Conservation (phyloP, 2,113 vertebrate genomes). For the Aegotheles bennettii region DNA sequence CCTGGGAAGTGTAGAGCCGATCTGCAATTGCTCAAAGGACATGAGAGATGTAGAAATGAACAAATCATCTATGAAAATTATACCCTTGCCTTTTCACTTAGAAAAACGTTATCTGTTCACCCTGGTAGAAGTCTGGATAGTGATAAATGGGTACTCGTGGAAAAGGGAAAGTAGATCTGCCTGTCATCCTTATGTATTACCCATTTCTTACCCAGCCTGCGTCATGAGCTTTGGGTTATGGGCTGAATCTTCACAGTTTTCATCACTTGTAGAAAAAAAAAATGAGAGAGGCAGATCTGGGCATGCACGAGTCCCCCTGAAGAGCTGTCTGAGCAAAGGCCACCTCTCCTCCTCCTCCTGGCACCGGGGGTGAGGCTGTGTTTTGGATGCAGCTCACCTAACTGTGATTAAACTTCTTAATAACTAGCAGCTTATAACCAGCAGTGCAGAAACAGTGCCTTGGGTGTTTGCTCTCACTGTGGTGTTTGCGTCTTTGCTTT, state of each 20-base stretch:
- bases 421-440: not conserved
- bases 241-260: not conserved
- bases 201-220: not conserved
- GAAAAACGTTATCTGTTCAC: not conserved
- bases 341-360: not conserved
- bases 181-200: not conserved
- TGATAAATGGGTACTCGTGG: conserved; percentile 8
- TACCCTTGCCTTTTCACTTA: conserved; percentile 28
- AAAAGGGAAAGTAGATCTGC: not conserved
- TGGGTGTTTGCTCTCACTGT: not conserved
- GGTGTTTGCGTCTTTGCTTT: not conserved
- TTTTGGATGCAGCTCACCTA: not conserved
- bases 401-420: not conserved
- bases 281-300: not conserved
- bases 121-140: not conserved
- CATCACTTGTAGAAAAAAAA: not conserved
- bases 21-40: not conserved
- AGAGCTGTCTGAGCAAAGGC: not conserved
- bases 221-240: not conserved
- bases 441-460: not conserved
- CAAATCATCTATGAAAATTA: conserved; percentile 38
- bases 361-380: rapidly evolving
- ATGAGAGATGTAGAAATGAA: not conserved
- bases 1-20: not conserved
- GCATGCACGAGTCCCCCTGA: not conserved